Evolutionary conservation across 2,888 invertebrate species (phyloP), one percentile per base, ranked within the genome.

Genomic region (Tineola bisselliella): DNA sequence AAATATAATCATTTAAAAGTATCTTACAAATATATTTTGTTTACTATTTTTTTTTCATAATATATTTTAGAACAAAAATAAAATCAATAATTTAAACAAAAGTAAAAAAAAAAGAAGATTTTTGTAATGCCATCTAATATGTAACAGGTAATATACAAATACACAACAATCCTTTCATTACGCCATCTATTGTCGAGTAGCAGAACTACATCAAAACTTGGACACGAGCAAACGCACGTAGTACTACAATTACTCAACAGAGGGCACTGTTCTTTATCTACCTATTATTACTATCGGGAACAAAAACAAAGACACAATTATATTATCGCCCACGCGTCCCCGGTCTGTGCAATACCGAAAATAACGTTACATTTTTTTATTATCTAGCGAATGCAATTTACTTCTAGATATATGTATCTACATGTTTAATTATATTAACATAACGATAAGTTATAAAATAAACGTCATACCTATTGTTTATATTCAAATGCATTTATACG

Each of bases 171-270:
- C n/a, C 30, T 8, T 25, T 1, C n/a, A 33, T 1, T 1, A 19
- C 56, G 61, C 54, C 61, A 61, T 56, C 61, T 61, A 61, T 17
- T 33, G 43, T 15, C 11, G 13, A 61, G 43, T 61, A 61, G 61
- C 61, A 25, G 18, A 43, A 48, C 33, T 48, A 48, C 15, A 48
- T 48, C 15, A 15, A n/a, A n/a, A n/a, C n/a, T n/a, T n/a, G n/a
- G n/a, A n/a, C n/a, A n/a, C n/a, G n/a, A n/a, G n/a, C n/a, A n/a
- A n/a, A n/a, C n/a, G n/a, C n/a, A n/a, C n/a, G 48, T 5, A 48
- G 48, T 43, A 43, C 10, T 48, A 48, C 6, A 48, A 48, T 43
- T 10, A 48, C 15, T 15, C 48, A 17, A 48, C n/a, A 48, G 48
- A 48, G 10, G 48, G 48, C 48, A n/a, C 48, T 17, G 15, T 3